Evolutionary conservation across 2,888 invertebrate species (phyloP).

Genomic region (Dasysyrphus albostriatus): DNA sequence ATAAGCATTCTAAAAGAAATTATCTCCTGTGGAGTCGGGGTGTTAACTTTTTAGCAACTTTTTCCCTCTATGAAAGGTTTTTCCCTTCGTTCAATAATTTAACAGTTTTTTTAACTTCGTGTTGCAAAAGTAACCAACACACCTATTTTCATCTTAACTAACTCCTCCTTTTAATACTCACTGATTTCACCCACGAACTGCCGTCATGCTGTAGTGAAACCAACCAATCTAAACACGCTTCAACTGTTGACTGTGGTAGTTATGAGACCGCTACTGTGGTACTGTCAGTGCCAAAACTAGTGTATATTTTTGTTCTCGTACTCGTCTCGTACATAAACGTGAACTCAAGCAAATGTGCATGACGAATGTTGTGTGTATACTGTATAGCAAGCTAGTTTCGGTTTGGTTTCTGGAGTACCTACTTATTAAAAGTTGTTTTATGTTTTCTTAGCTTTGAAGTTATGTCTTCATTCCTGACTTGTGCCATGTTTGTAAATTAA

Average conservation of each 20-base stretch:
- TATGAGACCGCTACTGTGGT: neutral
- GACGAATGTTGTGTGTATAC: neutral
- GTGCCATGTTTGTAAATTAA: conserved; percentile 23
- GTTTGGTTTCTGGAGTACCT: conserved; percentile 1
- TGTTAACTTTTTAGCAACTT: no score
- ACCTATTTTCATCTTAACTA: no score
- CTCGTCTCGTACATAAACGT: neutral
- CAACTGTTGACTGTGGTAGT: neutral
- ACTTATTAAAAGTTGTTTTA: neutral
- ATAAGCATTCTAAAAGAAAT: no score
- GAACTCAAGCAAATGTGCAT: neutral
- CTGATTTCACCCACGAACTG: no score
- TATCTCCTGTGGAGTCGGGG: no score
- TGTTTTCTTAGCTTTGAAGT: conserved; percentile 11
- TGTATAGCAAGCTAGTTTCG: neutral
- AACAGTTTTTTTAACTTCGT: no score
- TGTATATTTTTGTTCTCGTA: neutral
- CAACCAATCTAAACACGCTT: neutral
- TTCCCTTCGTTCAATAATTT: no score
- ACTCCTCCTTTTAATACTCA: no score
- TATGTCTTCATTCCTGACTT: conserved; percentile 39
- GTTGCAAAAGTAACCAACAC: no score
- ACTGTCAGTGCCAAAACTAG: neutral
- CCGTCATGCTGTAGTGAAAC: no score
- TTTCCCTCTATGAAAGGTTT: no score